These are phyloP conservation scores for Pseudolaguvia tuberculata DNA, from an alignment of 2,113 vertebrate species.

Conservation along the genomic window DNA sequence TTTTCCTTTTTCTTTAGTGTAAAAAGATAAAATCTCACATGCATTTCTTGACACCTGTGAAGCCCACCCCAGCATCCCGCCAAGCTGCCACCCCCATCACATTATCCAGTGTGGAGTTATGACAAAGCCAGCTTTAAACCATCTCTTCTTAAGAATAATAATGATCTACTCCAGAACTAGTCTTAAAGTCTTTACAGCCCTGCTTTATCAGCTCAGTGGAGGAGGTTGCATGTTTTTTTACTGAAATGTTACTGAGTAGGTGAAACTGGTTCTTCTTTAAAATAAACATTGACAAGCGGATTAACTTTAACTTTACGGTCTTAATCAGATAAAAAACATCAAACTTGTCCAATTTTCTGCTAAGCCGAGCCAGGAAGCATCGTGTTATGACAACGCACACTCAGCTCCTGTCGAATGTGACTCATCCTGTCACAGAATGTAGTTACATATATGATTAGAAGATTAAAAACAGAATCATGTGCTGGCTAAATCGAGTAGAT, in stretches of 20 bases:
- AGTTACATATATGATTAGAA: no score
- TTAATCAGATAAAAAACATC: no score
- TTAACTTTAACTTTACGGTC: neutral
- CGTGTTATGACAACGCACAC: no score
- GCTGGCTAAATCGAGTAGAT: no score
- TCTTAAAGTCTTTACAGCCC: conserved; percentile 10
- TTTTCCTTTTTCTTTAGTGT: conserved; percentile 17
- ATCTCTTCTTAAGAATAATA: conserved; percentile 1
- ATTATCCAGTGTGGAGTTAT: conserved; percentile 8
- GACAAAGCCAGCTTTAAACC: conserved; percentile 24
- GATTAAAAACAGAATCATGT: no score
- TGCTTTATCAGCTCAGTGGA: conserved; percentile 19
- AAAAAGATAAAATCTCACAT: conserved; percentile 2
- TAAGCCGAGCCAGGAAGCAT: no score
- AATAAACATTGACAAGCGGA: neutral
- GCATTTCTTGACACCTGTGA: neutral
- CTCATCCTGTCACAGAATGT: no score
- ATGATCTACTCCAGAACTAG: conserved; percentile 4
- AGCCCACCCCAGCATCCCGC: neutral
- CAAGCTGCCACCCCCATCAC: conserved; percentile 9
- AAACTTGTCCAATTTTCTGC: no score
- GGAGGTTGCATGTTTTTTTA: neutral
- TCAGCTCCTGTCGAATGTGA: no score
- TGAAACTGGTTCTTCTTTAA: neutral
- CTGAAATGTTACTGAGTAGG: neutral